Conservation (phyloP, 2,888 invertebrate genomes). For the Celastrina argiolus region DNA sequence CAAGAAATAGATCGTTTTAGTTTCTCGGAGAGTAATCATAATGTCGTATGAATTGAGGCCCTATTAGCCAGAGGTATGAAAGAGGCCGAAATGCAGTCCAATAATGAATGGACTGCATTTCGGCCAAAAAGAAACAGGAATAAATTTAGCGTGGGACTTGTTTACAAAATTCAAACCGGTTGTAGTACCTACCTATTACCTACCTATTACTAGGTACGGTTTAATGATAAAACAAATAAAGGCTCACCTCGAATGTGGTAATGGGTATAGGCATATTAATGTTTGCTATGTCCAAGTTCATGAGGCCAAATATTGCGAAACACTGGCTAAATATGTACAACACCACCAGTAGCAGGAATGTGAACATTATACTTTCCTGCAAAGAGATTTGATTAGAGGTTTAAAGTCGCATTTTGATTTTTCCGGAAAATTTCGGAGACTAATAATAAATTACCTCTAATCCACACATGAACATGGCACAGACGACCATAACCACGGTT, state of each 20-base stretch:
- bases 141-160: no score
- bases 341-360: constrained; percentile 60
- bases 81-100: no score
- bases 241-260: constrained; percentile 63
- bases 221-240: neutral
- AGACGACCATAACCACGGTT: constrained; percentile 78
- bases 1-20: no score
- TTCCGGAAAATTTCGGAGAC: no score
- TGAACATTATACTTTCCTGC: constrained; percentile 73
- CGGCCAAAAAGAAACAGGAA: no score
- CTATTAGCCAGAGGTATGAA: no score
- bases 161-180: no score
- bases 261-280: constrained; percentile 68
- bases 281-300: constrained; percentile 66
- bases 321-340: constrained; percentile 70
- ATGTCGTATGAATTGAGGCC: no score
- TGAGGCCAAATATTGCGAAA: constrained; percentile 67
- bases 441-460: constrained; percentile 64
- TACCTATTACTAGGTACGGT: neutral
- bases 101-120: no score
- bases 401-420: no score
- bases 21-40: no score
- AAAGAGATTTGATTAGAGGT: constrained; percentile 36
- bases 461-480: constrained; percentile 81
- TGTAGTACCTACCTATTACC: no score